Base-by-base conservation (phyloP, 2,797 vertebrate species). In the Sarcoramphus papa region DNA sequence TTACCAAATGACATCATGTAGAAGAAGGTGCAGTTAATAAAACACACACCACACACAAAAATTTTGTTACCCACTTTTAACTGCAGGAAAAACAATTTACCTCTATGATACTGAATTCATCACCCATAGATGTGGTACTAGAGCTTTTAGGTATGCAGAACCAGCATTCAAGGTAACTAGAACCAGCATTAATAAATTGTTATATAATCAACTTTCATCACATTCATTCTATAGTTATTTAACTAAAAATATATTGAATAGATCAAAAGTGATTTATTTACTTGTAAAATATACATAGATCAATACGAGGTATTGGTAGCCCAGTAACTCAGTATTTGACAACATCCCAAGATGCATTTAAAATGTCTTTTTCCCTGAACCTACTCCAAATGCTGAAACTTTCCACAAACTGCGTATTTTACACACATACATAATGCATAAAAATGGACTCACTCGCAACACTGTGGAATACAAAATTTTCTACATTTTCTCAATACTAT, bases 351-450 rank as follows among this genome's bases (percentile, higher is more conserved):
- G 4, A 2, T 27, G 4, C 17, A 73, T 28, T 72, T 40, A 48
- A 83, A 75, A 19, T 4, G 6, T 8, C 14, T 50, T 48, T 33
- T 72, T 3, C 31, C 37, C 15, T 17, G 15, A 72, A 17, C 11
- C 18, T 78, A 43, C 27, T 67, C 30, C 21, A 75, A 85, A 53
- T 24, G 13, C 21, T 16, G 14, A 4, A 76, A 6, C 21, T 31
- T 83, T 9, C 6, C 45, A 56, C 8, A 56, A 45, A 50, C 14
- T 8, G 9, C 2, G 0, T 7, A 12, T 16, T 81, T 73, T 47
- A 72, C 8, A 28, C 14, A 24, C 6, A 5, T 5, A 68, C 0
- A 0, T 7, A 63, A 18, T 4, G 35, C 1, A 14, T 10, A 54
- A 91, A 65, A 79, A 31, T 0, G 0, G 43, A 53, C 10, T 70